A percentile compares a stretch with the other conserved stretches of the same genome.
Evolutionary conservation across 2,888 invertebrate genomes (phyloP).

Genomic region (Stenodema calcarata): DNA sequence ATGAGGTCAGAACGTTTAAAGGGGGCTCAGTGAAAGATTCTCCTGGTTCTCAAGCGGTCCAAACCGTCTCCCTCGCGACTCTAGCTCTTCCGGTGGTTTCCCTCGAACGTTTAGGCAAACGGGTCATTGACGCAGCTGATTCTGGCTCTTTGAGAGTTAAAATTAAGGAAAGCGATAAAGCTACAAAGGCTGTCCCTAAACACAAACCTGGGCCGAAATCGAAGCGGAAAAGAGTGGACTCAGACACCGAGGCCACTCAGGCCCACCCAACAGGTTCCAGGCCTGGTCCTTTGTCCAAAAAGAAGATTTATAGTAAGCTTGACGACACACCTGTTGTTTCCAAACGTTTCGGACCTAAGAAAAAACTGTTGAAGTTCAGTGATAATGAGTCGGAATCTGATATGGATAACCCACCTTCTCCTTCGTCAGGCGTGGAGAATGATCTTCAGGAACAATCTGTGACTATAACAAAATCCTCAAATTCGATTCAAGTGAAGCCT

Average conservation of each 20-base stretch:
- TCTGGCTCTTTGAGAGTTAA: conserved; percentile 32
- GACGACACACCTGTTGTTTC: background rate
- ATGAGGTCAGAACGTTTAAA: background rate
- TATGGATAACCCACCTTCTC: background rate
- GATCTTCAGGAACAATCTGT: background rate
- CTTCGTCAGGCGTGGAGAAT: background rate
- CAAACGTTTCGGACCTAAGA: background rate
- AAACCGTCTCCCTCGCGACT: conserved; percentile 1
- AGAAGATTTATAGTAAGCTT: background rate
- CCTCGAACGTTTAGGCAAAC: background rate
- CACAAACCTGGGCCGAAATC: conserved; percentile 24
- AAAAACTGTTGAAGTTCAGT: background rate
- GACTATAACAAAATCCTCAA: background rate
- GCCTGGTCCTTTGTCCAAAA: conserved; percentile 30
- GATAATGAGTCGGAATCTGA: conserved; percentile 28
- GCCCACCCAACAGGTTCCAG: background rate
- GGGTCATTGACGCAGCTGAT: conserved; percentile 35
- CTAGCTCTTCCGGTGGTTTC: background rate
- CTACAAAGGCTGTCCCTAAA: background rate
- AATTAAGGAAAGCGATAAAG: conserved; percentile 3
- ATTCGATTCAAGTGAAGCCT: background rate
- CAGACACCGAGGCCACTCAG: background rate
- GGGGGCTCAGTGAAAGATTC: background rate
- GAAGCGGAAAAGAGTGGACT: conserved; percentile 2
- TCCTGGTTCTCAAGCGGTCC: background rate